Percentiles rank a stretch among this genome's conserved stretches.
These are phyloP conservation scores for Hassar affinis DNA, from an alignment of 2,113 vertebrate genomes.

Conservation along the genomic window DNA sequence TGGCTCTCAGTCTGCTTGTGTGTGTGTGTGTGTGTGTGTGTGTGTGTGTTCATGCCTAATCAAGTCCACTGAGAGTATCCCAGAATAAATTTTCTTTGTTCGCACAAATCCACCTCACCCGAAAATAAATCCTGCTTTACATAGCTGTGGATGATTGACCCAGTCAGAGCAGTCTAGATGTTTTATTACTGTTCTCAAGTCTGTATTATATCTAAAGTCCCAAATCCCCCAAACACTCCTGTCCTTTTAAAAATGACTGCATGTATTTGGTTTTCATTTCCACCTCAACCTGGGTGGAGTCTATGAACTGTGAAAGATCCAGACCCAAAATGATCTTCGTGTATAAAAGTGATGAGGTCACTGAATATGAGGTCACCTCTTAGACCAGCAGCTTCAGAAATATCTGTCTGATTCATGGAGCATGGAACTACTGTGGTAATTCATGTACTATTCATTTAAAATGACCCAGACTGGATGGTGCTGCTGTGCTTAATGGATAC, in stretches of 20 bases:
- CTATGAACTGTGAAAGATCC: neutral
- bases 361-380: neutral
- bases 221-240: conserved; percentile 4
- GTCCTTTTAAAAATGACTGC: conserved; percentile 3
- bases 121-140: conserved; percentile 45
- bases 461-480: conserved; percentile 10
- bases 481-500: conserved; percentile 1
- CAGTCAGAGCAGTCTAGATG: neutral
- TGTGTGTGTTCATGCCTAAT: no score
- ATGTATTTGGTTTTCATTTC: conserved; percentile 10
- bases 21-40: conserved; percentile 4
- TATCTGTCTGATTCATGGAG: neutral
- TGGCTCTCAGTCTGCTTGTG: neutral
- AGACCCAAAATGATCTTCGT: neutral
- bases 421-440: conserved; percentile 9
- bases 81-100: conserved; percentile 50
- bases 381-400: neutral
- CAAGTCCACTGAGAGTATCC: conserved; percentile 21
- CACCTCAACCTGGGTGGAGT: neutral
- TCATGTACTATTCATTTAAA: conserved; percentile 6
- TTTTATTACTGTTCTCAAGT: conserved; percentile 15
- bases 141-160: conserved; percentile 38
- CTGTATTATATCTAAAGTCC: neutral
- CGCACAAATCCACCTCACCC: conserved; percentile 40
- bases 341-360: neutral